phyloP scores from a whole-genome alignment of 2,113 vertebrate genomes.

The Cariama cristata region DNA sequence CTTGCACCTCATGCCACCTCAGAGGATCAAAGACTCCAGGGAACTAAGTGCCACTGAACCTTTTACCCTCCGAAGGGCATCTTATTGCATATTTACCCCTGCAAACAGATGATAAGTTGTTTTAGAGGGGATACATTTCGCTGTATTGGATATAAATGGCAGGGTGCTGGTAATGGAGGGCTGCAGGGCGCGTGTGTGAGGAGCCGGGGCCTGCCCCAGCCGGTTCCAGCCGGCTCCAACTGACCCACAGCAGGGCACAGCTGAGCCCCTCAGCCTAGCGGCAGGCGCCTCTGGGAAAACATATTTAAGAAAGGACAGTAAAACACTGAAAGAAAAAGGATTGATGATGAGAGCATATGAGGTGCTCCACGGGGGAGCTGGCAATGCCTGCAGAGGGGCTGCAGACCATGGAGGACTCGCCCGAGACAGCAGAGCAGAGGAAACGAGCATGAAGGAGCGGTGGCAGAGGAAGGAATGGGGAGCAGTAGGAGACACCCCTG shows the following conservation, averaged over 20 bases:
- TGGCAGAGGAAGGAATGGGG: neutral
- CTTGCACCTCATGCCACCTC: fast-evolving
- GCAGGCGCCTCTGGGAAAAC: neutral
- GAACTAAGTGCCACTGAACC: neutral
- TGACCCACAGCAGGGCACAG: neutral
- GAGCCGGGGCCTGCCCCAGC: neutral
- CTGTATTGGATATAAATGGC: fast-evolving
- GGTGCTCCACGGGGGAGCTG: neutral
- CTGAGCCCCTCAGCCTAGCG: fast-evolving
- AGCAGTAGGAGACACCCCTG: fast-evolving
- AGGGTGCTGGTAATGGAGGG: fast-evolving
- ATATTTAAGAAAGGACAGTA: neutral
- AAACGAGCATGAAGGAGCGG: neutral
- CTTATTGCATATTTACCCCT: neutral
- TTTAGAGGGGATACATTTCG: neutral
- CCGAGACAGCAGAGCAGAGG: neutral
- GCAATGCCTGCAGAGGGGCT: fast-evolving
- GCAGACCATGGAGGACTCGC: neutral
- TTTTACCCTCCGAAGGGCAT: neutral
- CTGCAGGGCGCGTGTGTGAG: neutral
- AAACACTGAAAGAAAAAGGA: neutral
- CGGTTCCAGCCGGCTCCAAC: fast-evolving
- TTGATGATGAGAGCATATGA: neutral
- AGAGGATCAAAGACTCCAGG: too few species aligned
- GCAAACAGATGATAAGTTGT: neutral